Evolutionary conservation across 2,113 vertebrate species (phyloP).

Genomic region (Willisornis vidua): DNA sequence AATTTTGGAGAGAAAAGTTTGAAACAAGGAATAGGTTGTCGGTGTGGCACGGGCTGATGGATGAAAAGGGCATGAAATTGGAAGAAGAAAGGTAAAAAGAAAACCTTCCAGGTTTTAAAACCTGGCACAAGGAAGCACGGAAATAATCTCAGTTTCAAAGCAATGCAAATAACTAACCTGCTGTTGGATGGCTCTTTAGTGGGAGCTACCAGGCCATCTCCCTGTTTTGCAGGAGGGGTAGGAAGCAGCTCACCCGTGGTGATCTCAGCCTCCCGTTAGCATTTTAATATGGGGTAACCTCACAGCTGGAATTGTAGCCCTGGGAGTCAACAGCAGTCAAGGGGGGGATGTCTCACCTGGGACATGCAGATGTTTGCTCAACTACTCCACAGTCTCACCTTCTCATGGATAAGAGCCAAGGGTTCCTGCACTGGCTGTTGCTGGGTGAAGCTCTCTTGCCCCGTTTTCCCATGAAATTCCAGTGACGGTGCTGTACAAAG

Average conservation of each 20-base stretch:
- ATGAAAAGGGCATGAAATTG: background rate
- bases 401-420: background rate
- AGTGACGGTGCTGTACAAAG: background rate
- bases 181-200: background rate
- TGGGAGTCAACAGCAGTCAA: background rate
- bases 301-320: background rate
- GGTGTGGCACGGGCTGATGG: background rate
- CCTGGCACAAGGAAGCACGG: background rate
- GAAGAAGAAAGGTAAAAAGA: background rate
- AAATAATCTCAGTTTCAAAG: background rate
- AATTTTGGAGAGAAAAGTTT: background rate
- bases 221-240: background rate
- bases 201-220: conserved; percentile 3
- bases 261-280: background rate
- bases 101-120: background rate
- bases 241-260: background rate
- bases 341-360: background rate
- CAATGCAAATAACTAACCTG: conserved; percentile 48
- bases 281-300: background rate
- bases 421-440: background rate
- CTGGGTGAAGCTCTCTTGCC: background rate
- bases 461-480: background rate
- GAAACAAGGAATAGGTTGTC: background rate
- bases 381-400: background rate
- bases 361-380: background rate